A percentile compares a stretch with the other conserved stretches of the same genome.
Evolutionary conservation across 2,888 invertebrate genomes (phyloP).

Genomic region (Rhodophaea formosa): DNA sequence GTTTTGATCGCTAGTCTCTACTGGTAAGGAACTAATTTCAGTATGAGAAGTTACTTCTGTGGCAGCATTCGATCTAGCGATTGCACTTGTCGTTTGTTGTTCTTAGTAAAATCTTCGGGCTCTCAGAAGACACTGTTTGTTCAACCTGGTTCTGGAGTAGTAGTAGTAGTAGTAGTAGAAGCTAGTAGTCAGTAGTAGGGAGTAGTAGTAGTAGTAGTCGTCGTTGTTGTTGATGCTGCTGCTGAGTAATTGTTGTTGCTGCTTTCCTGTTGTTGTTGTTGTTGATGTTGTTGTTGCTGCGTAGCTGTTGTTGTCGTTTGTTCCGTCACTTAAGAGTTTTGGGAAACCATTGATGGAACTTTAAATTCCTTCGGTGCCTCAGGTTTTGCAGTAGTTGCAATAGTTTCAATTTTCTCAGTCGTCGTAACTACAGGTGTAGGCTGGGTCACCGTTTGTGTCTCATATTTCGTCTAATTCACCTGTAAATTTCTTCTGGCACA

Average conservation of each 20-base stretch:
- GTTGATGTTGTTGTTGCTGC: neutral
- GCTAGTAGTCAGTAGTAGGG: no score
- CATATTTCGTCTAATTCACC: conserved; percentile 47
- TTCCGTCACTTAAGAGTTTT: conserved; percentile 9
- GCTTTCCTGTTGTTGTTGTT: neutral
- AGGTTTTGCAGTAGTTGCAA: conserved; percentile 19
- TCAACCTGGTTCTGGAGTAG: conserved; percentile 23
- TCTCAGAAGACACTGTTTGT: conserved; percentile 30
- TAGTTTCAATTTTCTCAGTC: conserved; percentile 29
- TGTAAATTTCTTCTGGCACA: conserved; percentile 47
- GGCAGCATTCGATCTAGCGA: conserved; percentile 51
- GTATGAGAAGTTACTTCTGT: conserved; percentile 69
- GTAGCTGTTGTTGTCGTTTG: neutral
- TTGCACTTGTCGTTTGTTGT: conserved; percentile 46
- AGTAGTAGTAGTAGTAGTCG: neutral
- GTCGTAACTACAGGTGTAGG: conserved; percentile 27
- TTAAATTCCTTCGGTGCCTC: conserved; percentile 30
- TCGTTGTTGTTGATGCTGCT: neutral
- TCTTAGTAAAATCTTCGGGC: conserved; percentile 40
- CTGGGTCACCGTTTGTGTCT: conserved; percentile 27
- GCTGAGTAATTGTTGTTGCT: neutral
- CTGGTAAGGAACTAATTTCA: conserved; percentile 67
- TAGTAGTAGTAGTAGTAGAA: neutral
- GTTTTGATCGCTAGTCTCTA: conserved; percentile 72
- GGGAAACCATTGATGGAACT: conserved; percentile 27